These are phyloP conservation scores for Rosalia funebris DNA, from an alignment of 2,888 invertebrate species.

Conservation along the genomic window DNA sequence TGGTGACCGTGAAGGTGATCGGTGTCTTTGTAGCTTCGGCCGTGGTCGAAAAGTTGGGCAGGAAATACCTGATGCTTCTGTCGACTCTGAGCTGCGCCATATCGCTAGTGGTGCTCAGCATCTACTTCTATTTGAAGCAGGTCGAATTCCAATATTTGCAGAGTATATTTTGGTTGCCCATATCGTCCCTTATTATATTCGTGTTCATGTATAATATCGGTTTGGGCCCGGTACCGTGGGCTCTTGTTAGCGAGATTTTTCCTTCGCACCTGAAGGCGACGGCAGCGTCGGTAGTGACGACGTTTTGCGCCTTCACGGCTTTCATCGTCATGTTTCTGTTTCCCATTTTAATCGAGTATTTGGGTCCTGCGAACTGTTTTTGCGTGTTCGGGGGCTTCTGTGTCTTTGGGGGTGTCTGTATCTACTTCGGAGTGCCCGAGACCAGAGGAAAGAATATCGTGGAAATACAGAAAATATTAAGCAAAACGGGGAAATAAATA, in stretches of 20 bases:
- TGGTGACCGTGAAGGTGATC: conserved; percentile 79
- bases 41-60: conserved; percentile 78
- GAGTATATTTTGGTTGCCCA: conserved; percentile 74
- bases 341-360: conserved; percentile 29
- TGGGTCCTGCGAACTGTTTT: conserved; percentile 35
- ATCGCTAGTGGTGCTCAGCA: conserved; percentile 67
- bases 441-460: conserved; percentile 42
- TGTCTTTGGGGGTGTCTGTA: conserved; percentile 30
- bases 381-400: conserved; percentile 36
- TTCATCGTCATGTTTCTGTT: conserved; percentile 40
- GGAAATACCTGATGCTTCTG: conserved; percentile 74
- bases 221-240: conserved; percentile 82
- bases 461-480: conserved; percentile 38
- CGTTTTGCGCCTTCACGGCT: conserved; percentile 28
- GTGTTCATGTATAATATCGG: conserved; percentile 76
- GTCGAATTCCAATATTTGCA: conserved; percentile 44
- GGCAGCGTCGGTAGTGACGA: conserved; percentile 59
- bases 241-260: conserved; percentile 83
- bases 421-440: conserved; percentile 38
- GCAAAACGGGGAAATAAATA: conserved; percentile 2
- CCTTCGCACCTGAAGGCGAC: conserved; percentile 78
- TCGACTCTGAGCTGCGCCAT: conserved; percentile 74
- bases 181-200: conserved; percentile 75
- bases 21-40: conserved; percentile 75
- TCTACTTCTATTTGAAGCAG: conserved; percentile 71